These are phyloP conservation scores for Metalampra italica DNA, from an alignment of 2,888 invertebrate species.

Conservation along the genomic window DNA sequence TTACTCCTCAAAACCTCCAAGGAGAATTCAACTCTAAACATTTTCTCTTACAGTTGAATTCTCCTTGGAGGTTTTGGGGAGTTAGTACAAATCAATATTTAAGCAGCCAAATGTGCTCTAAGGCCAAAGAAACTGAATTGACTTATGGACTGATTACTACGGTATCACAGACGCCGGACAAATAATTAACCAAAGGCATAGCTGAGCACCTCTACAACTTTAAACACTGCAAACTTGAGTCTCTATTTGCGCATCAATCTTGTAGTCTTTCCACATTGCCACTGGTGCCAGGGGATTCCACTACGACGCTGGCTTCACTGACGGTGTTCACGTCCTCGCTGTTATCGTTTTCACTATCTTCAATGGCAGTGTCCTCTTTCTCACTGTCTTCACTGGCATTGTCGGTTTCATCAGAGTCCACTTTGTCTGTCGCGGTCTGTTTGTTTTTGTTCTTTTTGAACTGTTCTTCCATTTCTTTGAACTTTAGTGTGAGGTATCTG, in stretches of 20 bases:
- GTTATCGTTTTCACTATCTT: constrained; percentile 22
- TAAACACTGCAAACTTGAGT: no score
- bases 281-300: constrained; percentile 57
- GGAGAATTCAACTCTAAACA: no score
- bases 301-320: constrained; percentile 53
- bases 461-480: constrained; percentile 92
- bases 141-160: no score
- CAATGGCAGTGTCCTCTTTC: constrained; percentile 23
- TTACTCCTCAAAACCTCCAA: no score
- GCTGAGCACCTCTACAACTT: constrained; percentile 12
- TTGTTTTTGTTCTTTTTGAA: constrained; percentile 83
- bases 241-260: constrained; percentile 22
- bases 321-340: constrained; percentile 30
- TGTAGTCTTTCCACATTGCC: constrained; percentile 64
- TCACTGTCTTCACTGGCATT: constrained; percentile 37
- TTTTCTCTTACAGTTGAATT: no score
- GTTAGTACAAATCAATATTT: no score
- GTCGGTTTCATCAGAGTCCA: constrained; percentile 35
- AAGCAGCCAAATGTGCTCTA: no score
- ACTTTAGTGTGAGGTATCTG: constrained; percentile 89
- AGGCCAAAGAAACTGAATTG: no score
- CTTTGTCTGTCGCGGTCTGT: constrained; percentile 39
- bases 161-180: no score
- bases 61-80: no score
- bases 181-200: no score